Conservation (phyloP, 92 coral and sea anemone genomes). For the Epizoanthus stellaris region DNA sequence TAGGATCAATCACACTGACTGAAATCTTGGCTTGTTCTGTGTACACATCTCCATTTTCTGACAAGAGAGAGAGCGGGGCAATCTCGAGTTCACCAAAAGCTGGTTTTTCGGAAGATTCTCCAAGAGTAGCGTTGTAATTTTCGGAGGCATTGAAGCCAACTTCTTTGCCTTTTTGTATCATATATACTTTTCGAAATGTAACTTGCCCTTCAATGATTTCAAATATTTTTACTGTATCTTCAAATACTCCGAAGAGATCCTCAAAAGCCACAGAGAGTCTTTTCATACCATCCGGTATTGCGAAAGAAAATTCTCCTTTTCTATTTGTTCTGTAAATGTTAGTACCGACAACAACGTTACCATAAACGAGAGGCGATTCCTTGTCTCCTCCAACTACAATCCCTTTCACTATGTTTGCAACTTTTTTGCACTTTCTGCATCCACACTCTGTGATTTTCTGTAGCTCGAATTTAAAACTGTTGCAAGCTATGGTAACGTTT, state of each 20-base stretch:
- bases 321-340: conserved; percentile 21
- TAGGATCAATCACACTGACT: conserved; percentile 50
- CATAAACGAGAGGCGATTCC: conserved; percentile 36
- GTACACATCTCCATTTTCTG: conserved; percentile 43
- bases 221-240: too few relatives aligned
- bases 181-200: too few relatives aligned
- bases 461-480: conserved; percentile 6
- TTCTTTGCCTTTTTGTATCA: neutral
- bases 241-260: neutral
- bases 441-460: conserved; percentile 36
- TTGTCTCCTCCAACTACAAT: conserved; percentile 40
- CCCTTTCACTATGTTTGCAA: conserved; percentile 5
- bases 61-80: conserved; percentile 42
- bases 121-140: conserved; percentile 32
- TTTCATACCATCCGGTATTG: conserved; percentile 20
- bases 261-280: conserved; percentile 41
- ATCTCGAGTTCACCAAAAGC: conserved; percentile 45
- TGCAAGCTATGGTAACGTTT: conserved; percentile 19
- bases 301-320: conserved; percentile 39
- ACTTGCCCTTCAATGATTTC: too few relatives aligned
- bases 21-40: conserved; percentile 47
- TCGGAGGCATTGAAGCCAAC: conserved; percentile 27
- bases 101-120: neutral
- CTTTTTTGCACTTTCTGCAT: conserved; percentile 19
- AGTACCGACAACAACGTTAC: conserved; percentile 31